phyloP scores from a whole-genome alignment of 2,888 invertebrate species.

The Mamestra brassicae region DNA sequence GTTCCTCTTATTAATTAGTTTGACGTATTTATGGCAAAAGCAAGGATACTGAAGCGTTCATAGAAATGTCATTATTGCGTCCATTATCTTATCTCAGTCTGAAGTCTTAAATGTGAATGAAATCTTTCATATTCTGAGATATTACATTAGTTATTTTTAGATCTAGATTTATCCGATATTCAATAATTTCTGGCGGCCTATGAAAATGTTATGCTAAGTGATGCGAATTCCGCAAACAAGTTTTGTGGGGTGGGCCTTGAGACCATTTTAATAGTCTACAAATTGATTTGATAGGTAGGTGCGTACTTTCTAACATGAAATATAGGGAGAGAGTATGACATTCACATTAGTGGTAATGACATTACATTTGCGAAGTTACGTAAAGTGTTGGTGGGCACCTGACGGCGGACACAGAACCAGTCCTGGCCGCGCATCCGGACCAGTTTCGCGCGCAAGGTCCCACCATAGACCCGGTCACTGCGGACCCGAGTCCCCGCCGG shows the following conservation, averaged over 20 bases:
- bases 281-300: conserved; percentile 28
- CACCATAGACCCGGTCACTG: conserved; percentile 77
- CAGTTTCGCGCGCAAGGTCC: conserved; percentile 83
- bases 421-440: conserved; percentile 69
- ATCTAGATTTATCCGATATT: conserved; percentile 31
- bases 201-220: conserved; percentile 47
- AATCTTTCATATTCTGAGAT: conserved; percentile 39
- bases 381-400: conserved; percentile 77
- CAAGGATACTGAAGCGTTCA: conserved; percentile 41
- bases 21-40: conserved; percentile 39
- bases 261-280: conserved; percentile 24
- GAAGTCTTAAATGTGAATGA: conserved; percentile 48
- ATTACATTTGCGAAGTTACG: conserved; percentile 79
- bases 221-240: conserved; percentile 46
- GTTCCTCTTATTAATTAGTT: conserved; percentile 35
- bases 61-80: conserved; percentile 42
- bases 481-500: conserved; percentile 58
- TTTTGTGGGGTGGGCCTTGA: conserved; percentile 29
- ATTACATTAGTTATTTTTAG: conserved; percentile 40
- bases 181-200: conserved; percentile 28
- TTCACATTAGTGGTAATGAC: conserved; percentile 68
- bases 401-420: conserved; percentile 79
- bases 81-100: conserved; percentile 45
- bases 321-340: conserved; percentile 61
- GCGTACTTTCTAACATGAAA: conserved; percentile 51